Conservation (phyloP, 2,113 vertebrate genomes). For the Clarias batrachus region DNA sequence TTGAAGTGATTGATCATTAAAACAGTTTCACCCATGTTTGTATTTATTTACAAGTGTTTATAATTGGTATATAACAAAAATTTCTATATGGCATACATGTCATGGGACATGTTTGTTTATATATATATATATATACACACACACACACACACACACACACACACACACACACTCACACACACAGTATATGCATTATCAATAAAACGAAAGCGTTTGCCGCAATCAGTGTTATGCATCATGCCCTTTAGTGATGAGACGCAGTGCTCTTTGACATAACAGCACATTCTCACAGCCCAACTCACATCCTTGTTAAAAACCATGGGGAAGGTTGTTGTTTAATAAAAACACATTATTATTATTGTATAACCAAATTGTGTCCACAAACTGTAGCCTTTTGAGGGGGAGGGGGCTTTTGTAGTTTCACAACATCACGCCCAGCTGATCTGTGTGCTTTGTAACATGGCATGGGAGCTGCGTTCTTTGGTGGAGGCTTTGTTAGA, state of each 20-base stretch:
- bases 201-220: constrained; percentile 29
- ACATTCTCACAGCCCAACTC: background rate
- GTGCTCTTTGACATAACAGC: constrained; percentile 18
- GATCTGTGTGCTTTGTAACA: background rate
- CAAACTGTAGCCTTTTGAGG: background rate
- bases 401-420: background rate
- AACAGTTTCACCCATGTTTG: background rate
- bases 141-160: too few species aligned
- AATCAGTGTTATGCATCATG: constrained; percentile 38
- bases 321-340: background rate
- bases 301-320: constrained; percentile 1
- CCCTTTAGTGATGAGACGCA: constrained; percentile 32
- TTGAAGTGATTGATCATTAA: background rate
- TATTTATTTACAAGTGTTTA: background rate
- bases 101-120: background rate
- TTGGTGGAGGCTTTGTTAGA: constrained; percentile 13
- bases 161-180: too few species aligned
- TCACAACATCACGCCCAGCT: constrained; percentile 15
- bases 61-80: background rate
- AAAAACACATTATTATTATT: background rate
- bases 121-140: too few species aligned
- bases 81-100: background rate
- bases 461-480: background rate
- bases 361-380: background rate
- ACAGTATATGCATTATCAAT: background rate